Percentiles rank a stretch among this genome's conserved stretches.
Conservation (phyloP, 92 coral and sea anemone species). For the Epizoanthus rinbou region DNA sequence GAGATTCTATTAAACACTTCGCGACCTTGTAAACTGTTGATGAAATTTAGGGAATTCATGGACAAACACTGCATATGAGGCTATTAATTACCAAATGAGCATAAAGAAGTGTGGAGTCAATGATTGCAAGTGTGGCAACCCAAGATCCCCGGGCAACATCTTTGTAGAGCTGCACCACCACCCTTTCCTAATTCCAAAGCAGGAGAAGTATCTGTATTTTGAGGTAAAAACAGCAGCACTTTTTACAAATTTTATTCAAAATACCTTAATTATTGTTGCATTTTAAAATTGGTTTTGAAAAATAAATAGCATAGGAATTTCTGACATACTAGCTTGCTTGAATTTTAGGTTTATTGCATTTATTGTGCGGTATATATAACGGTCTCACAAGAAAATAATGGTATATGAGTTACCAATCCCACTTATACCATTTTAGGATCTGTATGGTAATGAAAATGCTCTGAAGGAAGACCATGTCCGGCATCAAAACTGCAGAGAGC, state of each 20-base stretch:
- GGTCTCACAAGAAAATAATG: too few species aligned
- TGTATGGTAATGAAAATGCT: slow-evolving; percentile 8
- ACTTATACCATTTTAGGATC: slow-evolving; percentile 6
- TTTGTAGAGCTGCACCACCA: slow-evolving; percentile 47
- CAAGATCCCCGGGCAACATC: slow-evolving; percentile 32
- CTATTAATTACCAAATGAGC: slow-evolving; percentile 47
- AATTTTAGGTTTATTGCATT: too few species aligned
- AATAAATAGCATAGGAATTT: too few species aligned
- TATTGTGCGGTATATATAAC: too few species aligned
- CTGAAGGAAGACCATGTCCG: slow-evolving; percentile 2
- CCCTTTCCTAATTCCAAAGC: slow-evolving; percentile 41
- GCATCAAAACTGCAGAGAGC: slow-evolving; percentile 26
- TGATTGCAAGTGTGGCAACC: slow-evolving; percentile 35
- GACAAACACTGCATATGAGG: slow-evolving; percentile 29
- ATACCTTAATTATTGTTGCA: too few species aligned
- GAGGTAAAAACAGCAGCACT: slow-evolving; percentile 33
- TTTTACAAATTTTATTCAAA: slow-evolving; percentile 13
- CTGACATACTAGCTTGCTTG: too few species aligned
- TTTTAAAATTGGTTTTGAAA: too few species aligned
- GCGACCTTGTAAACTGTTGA: slow-evolving; percentile 9
- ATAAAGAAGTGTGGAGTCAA: slow-evolving; percentile 41
- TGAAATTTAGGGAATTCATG: slow-evolving; percentile 5
- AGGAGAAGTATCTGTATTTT: slow-evolving; percentile 41
- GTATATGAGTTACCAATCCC: too few species aligned
- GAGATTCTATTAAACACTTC: slow-evolving; percentile 19